Percentiles rank a stretch among this genome's conserved stretches.
These are phyloP conservation scores for Pyrrhosoma nymphula DNA, from an alignment of 2,888 invertebrate species.

Conservation along the genomic window DNA sequence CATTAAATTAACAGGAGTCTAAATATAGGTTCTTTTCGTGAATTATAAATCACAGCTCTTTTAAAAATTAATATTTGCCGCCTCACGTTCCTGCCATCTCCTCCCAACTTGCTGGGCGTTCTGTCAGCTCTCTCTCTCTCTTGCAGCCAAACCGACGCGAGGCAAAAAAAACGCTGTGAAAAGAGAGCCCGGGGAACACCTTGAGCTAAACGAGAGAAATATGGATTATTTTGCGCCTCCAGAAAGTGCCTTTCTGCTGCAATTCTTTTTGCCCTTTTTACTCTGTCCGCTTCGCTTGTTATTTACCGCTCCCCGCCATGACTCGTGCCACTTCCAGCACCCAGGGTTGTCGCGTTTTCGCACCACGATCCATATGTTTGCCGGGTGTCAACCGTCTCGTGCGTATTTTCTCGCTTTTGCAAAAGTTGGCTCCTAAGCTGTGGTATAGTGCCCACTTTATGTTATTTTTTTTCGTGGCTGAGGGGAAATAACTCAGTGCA, in stretches of 20 bases:
- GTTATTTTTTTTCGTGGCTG: background rate
- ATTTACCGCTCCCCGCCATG: background rate
- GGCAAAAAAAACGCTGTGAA: background rate
- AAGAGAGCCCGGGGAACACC: background rate
- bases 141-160: background rate
- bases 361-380: background rate
- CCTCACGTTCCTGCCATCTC: too few relatives aligned
- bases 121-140: too few relatives aligned
- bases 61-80: too few relatives aligned
- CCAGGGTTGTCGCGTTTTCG: background rate
- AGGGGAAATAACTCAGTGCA: background rate
- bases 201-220: slow-evolving; percentile 18
- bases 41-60: too few relatives aligned
- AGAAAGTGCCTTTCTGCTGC: background rate
- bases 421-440: background rate
- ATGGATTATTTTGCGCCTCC: background rate
- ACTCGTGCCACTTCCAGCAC: background rate
- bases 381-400: background rate
- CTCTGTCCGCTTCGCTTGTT: background rate
- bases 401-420: slow-evolving; percentile 31
- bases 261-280: background rate
- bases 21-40: too few relatives aligned
- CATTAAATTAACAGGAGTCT: too few relatives aligned
- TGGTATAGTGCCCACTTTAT: background rate
- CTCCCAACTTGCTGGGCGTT: too few relatives aligned